These are phyloP conservation scores for Lepus oiostolus DNA, from an alignment of 2,797 vertebrate genomes.

Conservation along the genomic window DNA sequence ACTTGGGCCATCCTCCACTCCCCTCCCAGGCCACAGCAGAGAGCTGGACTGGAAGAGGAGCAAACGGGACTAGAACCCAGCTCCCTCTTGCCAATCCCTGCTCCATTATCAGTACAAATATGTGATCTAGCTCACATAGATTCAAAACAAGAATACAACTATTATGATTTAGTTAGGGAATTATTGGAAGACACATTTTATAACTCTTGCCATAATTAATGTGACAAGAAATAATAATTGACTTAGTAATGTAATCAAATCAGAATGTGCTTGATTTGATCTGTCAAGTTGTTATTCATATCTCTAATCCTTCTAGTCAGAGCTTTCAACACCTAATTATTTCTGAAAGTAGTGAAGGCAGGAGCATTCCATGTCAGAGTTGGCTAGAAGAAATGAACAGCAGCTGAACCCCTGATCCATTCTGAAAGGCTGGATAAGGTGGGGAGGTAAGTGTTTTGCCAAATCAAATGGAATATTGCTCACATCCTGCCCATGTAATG, in stretches of 20 bases:
- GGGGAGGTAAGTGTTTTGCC: background rate
- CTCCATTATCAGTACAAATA: constrained; percentile 1
- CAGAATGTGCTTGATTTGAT: constrained; percentile 84
- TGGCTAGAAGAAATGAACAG: constrained; percentile 56
- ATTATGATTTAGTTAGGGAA: constrained; percentile 75
- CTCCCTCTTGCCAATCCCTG: background rate
- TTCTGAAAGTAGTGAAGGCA: constrained; percentile 76
- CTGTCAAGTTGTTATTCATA: constrained; percentile 83
- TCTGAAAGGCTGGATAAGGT: background rate
- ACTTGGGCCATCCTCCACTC: no score
- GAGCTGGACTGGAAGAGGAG: no score
- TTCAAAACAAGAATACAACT: constrained; percentile 18
- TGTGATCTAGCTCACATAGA: background rate
- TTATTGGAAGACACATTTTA: constrained; percentile 82
- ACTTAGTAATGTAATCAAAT: constrained; percentile 85
- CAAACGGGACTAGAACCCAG: no score
- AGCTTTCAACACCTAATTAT: constrained; percentile 83
- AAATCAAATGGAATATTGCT: background rate
- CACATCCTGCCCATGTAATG: background rate
- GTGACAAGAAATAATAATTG: constrained; percentile 86
- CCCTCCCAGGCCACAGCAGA: no score
- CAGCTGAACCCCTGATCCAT: background rate
- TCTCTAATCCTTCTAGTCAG: constrained; percentile 79
- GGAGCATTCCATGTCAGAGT: constrained; percentile 24
- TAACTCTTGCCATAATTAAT: constrained; percentile 84